A percentile compares a stretch with the other conserved stretches of the same genome.
Conservation (phyloP, 1,140 invertebrate species). For the Euborellia annulipes region DNA sequence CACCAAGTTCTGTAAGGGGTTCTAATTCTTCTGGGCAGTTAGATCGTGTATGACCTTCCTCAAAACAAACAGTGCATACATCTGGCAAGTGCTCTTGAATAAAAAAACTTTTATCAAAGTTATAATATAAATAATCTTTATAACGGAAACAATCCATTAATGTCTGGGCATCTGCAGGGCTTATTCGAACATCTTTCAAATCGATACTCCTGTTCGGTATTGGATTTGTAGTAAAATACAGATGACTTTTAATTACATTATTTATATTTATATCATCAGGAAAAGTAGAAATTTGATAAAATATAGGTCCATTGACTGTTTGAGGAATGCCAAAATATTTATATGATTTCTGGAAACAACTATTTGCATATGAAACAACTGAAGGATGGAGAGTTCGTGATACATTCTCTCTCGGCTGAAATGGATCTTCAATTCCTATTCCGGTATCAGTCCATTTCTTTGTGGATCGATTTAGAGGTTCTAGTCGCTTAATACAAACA, state of each 20-base stretch:
- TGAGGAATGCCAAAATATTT: conserved; percentile 32
- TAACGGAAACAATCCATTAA: too few relatives aligned
- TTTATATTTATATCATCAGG: too few relatives aligned
- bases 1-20: conserved; percentile 25
- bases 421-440: conserved; percentile 33
- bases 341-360: conserved; percentile 27
- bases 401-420: conserved; percentile 29
- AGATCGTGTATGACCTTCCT: conserved; percentile 33
- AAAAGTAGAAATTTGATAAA: conserved; percentile 5
- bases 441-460: conserved; percentile 31
- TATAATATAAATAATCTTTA: background rate
- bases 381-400: conserved; percentile 18
- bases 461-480: conserved; percentile 20
- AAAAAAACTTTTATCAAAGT: too few relatives aligned
- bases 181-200: too few relatives aligned
- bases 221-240: conserved; percentile 11
- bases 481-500: conserved; percentile 24
- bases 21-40: conserved; percentile 36
- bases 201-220: too few relatives aligned
- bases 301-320: conserved; percentile 19
- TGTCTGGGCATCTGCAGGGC: too few relatives aligned
- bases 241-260: too few relatives aligned
- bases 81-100: conserved; percentile 23
- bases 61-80: conserved; percentile 34
- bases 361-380: conserved; percentile 11